A percentile compares a stretch with the other conserved stretches of the same genome.
phyloP scores from a whole-genome alignment of 2,113 vertebrate species.

The Brachypodius melanocephalos region DNA sequence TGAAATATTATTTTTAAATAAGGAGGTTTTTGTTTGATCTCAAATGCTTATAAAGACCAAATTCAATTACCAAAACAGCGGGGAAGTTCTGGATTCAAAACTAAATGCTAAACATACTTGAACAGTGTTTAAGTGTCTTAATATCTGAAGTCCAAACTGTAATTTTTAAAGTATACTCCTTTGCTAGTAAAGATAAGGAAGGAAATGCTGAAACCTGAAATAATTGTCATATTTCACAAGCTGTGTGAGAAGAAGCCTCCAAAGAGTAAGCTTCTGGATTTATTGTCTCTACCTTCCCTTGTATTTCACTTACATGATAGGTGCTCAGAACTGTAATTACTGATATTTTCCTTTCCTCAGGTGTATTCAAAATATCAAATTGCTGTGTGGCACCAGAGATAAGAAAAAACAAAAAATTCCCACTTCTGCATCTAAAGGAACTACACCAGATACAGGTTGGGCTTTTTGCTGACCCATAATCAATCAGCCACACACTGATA shows the following conservation, averaged over 20 bases:
- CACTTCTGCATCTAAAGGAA: not conserved
- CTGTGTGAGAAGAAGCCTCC: not conserved
- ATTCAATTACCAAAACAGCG: not conserved
- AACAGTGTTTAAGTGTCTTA: not conserved
- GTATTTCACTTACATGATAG: not conserved
- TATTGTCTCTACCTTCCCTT: not conserved
- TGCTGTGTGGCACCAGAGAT: not conserved
- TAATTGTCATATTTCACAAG: not conserved
- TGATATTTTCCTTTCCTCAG: not conserved
- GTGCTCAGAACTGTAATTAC: not conserved
- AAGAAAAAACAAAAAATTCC: not conserved
- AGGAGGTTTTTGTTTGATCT: not conserved
- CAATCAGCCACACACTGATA: not conserved
- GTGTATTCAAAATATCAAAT: not conserved
- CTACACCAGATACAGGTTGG: not conserved
- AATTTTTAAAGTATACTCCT: not conserved
- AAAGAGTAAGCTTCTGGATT: not conserved
- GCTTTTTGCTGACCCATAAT: not conserved
- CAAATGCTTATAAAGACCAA: not conserved
- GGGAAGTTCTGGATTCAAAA: not conserved
- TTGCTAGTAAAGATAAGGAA: not conserved
- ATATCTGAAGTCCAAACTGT: not conserved
- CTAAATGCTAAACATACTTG: not conserved
- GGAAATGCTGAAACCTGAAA: not conserved
- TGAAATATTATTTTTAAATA: not conserved